These are phyloP conservation scores for Gnathonemus echidnorhynchus DNA, from an alignment of 2,113 vertebrate genomes.

Conservation along the genomic window DNA sequence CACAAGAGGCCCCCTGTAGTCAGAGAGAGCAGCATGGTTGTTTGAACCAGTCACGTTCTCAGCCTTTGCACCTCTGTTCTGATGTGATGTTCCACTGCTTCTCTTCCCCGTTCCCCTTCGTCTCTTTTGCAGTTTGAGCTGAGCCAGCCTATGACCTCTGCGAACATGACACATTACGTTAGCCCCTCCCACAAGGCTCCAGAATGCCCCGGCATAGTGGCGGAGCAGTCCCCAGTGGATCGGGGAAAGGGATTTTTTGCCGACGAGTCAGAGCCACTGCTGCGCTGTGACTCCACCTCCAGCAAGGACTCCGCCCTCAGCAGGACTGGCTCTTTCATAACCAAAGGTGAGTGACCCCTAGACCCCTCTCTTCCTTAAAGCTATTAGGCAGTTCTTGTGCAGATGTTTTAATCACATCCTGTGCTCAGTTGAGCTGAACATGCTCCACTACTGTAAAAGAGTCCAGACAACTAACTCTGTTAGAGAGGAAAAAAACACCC, in stretches of 20 bases:
- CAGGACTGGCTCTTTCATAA: slow-evolving; percentile 93
- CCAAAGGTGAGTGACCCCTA: slow-evolving; percentile 76
- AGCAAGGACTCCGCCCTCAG: slow-evolving; percentile 91
- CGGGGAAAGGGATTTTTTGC: slow-evolving; percentile 85
- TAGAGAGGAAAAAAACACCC: neutral
- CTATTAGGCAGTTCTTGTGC: neutral
- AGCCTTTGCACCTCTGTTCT: neutral
- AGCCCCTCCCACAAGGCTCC: slow-evolving; percentile 66
- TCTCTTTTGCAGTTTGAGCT: slow-evolving; percentile 69
- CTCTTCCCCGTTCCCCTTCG: neutral
- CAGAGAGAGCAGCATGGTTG: neutral
- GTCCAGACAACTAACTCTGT: neutral
- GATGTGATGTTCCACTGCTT: neutral
- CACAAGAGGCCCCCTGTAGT: slow-evolving; percentile 8
- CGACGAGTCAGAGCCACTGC: slow-evolving; percentile 88
- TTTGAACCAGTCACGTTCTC: neutral
- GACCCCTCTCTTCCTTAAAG: neutral
- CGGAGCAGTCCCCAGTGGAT: slow-evolving; percentile 79
- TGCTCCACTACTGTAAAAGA: neutral
- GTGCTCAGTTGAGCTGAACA: neutral
- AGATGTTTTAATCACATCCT: neutral
- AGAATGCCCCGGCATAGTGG: slow-evolving; percentile 54
- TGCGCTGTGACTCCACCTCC: slow-evolving; percentile 93
- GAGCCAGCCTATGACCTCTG: slow-evolving; percentile 73
- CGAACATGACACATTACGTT: slow-evolving; percentile 65